phyloP scores from a whole-genome alignment of 2,797 vertebrate genomes.

The Diplodus sargus region DNA sequence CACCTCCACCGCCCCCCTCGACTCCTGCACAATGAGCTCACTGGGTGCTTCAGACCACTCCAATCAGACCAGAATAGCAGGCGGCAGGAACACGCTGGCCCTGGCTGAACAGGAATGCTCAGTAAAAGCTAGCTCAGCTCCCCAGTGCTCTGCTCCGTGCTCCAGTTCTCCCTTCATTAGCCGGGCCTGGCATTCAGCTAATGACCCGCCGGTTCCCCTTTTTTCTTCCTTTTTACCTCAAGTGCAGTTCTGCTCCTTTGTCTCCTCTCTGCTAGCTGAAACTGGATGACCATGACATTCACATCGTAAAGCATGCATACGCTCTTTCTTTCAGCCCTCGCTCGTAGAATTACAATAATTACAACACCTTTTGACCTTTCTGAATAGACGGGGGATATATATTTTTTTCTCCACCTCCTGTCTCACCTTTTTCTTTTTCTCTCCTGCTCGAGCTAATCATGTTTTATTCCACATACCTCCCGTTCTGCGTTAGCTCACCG shows the following conservation, averaged over 20 bases:
- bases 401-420: neutral
- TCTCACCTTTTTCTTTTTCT: slow-evolving; percentile 19
- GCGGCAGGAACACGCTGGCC: slow-evolving; percentile 18
- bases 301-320: slow-evolving; percentile 23
- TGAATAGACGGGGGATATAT: neutral
- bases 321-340: slow-evolving; percentile 15
- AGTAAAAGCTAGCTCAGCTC: slow-evolving; percentile 67
- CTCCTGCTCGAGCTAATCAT: slow-evolving; percentile 11
- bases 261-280: slow-evolving; percentile 8
- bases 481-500: slow-evolving; percentile 12
- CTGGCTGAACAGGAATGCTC: slow-evolving; percentile 38
- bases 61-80: slow-evolving; percentile 68
- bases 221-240: slow-evolving; percentile 23
- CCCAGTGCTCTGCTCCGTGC: slow-evolving; percentile 41
- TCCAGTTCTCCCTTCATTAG: slow-evolving; percentile 65
- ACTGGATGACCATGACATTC: slow-evolving; percentile 43
- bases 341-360: slow-evolving; percentile 31
- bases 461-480: slow-evolving; percentile 21
- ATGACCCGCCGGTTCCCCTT: slow-evolving; percentile 53
- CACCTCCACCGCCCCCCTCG: neutral
- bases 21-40: slow-evolving; percentile 51
- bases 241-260: slow-evolving; percentile 16
- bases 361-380: slow-evolving; percentile 51
- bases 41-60: slow-evolving; percentile 58
- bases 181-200: slow-evolving; percentile 58